Percentiles rank a stretch among this genome's conserved stretches.
Conservation (phyloP, 2,888 invertebrate genomes). For the Andrena chrysosceles region DNA sequence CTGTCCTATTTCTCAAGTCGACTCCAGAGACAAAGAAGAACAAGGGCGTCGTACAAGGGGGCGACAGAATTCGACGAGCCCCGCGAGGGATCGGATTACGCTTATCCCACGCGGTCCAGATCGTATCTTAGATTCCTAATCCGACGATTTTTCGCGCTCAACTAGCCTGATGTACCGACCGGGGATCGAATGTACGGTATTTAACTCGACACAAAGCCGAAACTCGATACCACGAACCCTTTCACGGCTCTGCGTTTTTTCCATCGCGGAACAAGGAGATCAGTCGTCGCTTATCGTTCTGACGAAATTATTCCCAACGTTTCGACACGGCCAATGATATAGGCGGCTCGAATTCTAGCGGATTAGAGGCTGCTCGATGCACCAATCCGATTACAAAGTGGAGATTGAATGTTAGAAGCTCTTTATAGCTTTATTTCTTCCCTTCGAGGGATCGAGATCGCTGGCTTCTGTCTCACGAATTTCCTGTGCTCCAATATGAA, state of each 20-base stretch:
- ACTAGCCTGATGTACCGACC: constrained; percentile 29
- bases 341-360: neutral
- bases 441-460: neutral
- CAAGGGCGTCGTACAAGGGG: constrained; percentile 10
- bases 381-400: neutral
- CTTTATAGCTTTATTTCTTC: neutral
- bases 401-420: too few species aligned
- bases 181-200: constrained; percentile 18
- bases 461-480: neutral
- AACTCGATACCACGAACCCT: constrained; percentile 30
- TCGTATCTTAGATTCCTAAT: constrained; percentile 61
- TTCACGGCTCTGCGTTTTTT: neutral
- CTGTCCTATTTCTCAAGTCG: constrained; percentile 41
- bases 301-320: constrained; percentile 36
- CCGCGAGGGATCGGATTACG: constrained; percentile 62
- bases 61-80: constrained; percentile 34
- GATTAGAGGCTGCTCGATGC: neutral
- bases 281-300: constrained; percentile 6
- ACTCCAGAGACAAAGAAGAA: constrained; percentile 17
- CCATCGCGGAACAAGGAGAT: constrained; percentile 4
- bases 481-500: neutral
- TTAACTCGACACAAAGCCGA: constrained; percentile 21
- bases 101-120: constrained; percentile 63
- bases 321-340: neutral
- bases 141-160: constrained; percentile 53